Percentiles rank a stretch among this genome's conserved stretches.
These are phyloP conservation scores for Trichopoda pennipes DNA, from an alignment of 2,888 invertebrate species.

Conservation along the genomic window DNA sequence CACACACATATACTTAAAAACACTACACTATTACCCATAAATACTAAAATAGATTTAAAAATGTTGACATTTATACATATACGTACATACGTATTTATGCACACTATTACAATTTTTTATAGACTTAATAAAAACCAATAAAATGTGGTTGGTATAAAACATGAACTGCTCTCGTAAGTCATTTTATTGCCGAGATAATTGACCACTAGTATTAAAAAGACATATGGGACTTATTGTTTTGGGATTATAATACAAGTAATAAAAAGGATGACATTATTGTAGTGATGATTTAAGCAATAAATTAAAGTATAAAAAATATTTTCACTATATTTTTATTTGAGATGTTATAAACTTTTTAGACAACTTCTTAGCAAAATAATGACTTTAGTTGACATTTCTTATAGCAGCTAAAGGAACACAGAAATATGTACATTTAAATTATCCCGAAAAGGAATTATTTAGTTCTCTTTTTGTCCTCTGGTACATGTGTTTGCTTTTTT, in stretches of 20 bases:
- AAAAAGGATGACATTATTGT: conserved; percentile 33
- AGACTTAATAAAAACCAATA: conserved; percentile 65
- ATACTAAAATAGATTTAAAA: conserved; percentile 26
- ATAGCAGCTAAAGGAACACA: too few species aligned
- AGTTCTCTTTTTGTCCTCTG: too few species aligned
- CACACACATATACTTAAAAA: conserved; percentile 9
- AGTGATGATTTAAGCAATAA: conserved; percentile 43
- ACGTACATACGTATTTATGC: not conserved
- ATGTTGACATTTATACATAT: conserved; percentile 36
- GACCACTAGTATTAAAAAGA: conserved; percentile 66
- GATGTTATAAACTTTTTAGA: not conserved
- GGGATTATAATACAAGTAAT: conserved; percentile 44
- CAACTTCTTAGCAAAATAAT: too few species aligned
- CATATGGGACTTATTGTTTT: conserved; percentile 66
- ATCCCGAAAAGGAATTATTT: too few species aligned
- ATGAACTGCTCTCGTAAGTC: conserved; percentile 58
- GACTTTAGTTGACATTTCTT: too few species aligned
- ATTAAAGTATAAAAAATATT: conserved; percentile 23
- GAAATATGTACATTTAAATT: too few species aligned
- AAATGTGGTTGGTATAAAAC: conserved; percentile 64
- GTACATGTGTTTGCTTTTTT: too few species aligned
- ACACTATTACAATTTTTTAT: conserved; percentile 39
- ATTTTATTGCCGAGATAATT: conserved; percentile 67
- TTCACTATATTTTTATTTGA: not conserved
- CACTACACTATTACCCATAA: not conserved